Conservation (phyloP, 2,797 vertebrate species). For the Artibeus jamaicensis region DNA sequence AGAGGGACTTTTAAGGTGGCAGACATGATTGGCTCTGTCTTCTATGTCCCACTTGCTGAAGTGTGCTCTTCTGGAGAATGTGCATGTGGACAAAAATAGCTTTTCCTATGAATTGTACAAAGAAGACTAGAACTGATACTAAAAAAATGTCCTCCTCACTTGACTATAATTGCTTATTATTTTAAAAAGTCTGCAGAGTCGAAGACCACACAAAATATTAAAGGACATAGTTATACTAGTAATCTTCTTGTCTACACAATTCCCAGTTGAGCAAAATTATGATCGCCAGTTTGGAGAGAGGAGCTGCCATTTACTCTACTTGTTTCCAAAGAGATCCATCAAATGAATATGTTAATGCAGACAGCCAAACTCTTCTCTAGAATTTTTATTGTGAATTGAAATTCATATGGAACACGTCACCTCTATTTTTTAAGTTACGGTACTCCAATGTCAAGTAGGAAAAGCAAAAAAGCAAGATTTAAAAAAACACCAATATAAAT, state of each 20-base stretch:
- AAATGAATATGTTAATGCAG: neutral
- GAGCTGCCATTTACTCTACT: neutral
- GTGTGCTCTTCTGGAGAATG: neutral
- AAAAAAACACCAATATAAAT: neutral
- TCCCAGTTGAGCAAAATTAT: conserved; percentile 32
- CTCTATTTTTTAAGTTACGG: neutral
- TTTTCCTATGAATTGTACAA: neutral
- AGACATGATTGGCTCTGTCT: neutral
- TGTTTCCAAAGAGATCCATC: neutral
- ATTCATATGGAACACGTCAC: conserved; percentile 11
- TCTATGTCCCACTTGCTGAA: neutral
- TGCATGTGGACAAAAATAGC: neutral
- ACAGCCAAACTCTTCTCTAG: neutral
- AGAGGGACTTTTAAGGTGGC: neutral
- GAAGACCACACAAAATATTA: neutral
- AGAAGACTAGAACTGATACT: neutral
- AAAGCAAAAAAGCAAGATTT: neutral
- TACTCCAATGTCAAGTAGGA: neutral
- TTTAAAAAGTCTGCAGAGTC: neutral
- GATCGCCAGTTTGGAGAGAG: neutral
- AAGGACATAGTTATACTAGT: neutral
- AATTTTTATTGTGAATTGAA: neutral
- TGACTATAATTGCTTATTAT: neutral
- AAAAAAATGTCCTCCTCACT: neutral
- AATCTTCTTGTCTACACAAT: conserved; percentile 36